A percentile compares a stretch with the other conserved stretches of the same genome.
phyloP scores from a whole-genome alignment of 1,140 invertebrate species.

The Hydropsyche tenuis region DNA sequence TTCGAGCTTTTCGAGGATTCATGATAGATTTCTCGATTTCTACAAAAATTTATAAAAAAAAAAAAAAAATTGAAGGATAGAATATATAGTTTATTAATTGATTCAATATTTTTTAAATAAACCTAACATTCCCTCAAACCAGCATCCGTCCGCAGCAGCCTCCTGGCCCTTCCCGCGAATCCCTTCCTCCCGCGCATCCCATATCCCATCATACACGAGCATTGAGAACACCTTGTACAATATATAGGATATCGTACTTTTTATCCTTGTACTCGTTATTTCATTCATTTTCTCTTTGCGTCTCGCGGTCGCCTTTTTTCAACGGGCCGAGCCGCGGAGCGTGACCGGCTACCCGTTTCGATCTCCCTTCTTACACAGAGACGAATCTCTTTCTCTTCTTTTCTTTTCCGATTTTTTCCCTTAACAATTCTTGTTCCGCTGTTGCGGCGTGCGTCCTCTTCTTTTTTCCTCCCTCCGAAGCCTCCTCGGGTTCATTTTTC shows the following conservation, averaged over 20 bases:
- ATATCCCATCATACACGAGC: neutral
- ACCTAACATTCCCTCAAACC: too few species aligned
- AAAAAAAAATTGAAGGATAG: too few species aligned
- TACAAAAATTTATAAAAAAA: too few species aligned
- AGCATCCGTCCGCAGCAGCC: too few species aligned
- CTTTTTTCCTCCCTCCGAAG: neutral
- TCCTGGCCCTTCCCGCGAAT: too few species aligned
- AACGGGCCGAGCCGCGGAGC: conserved; percentile 11
- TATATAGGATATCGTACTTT: conserved; percentile 27
- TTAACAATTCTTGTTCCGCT: conserved; percentile 3
- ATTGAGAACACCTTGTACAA: conserved; percentile 19
- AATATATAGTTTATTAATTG: too few species aligned
- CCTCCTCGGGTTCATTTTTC: neutral
- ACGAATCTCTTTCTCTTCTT: conserved; percentile 33
- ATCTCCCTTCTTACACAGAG: conserved; percentile 19
- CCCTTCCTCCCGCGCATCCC: neutral
- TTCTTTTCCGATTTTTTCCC: conserved; percentile 14
- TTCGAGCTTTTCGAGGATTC: too few species aligned
- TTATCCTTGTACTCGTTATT: conserved; percentile 37
- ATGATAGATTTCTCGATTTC: too few species aligned
- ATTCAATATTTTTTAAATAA: too few species aligned
- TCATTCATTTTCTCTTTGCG: conserved; percentile 35
- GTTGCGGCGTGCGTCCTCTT: neutral
- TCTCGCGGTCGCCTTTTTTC: conserved; percentile 22
- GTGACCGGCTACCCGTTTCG: conserved; percentile 37